These are phyloP conservation scores for Torymus tubicola DNA, from an alignment of 2,888 invertebrate genomes.

Conservation along the genomic window DNA sequence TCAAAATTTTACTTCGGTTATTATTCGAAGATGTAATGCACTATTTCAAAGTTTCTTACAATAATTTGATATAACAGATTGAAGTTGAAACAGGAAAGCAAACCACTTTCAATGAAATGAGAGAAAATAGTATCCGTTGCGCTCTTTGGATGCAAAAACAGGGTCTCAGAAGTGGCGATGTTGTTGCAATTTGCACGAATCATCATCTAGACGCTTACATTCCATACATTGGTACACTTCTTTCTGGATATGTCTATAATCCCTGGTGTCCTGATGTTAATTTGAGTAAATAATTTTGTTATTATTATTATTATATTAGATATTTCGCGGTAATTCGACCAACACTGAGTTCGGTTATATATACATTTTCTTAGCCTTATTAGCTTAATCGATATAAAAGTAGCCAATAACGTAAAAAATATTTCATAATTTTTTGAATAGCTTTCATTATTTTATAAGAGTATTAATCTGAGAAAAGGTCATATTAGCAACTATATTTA, in stretches of 20 bases:
- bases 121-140: slow-evolving; percentile 65
- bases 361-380: no score
- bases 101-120: slow-evolving; percentile 63
- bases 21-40: no score
- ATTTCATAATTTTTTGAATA: no score
- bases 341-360: no score
- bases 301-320: background rate
- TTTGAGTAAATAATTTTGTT: slow-evolving; percentile 60
- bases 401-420: no score
- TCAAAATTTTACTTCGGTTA: no score
- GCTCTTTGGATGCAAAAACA: slow-evolving; percentile 68
- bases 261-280: slow-evolving; percentile 66
- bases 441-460: no score
- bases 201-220: slow-evolving; percentile 65
- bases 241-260: slow-evolving; percentile 66
- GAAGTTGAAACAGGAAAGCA: slow-evolving; percentile 62
- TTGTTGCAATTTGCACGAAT: slow-evolving; percentile 65
- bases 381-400: no score
- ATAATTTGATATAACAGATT: slow-evolving; percentile 58
- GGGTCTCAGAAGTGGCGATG: slow-evolving; percentile 63
- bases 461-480: no score
- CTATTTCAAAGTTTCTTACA: background rate
- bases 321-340: no score
- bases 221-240: slow-evolving; percentile 65
- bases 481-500: no score